Conservation (phyloP, 2,797 vertebrate genomes). For the Crotalus adamanteus region DNA sequence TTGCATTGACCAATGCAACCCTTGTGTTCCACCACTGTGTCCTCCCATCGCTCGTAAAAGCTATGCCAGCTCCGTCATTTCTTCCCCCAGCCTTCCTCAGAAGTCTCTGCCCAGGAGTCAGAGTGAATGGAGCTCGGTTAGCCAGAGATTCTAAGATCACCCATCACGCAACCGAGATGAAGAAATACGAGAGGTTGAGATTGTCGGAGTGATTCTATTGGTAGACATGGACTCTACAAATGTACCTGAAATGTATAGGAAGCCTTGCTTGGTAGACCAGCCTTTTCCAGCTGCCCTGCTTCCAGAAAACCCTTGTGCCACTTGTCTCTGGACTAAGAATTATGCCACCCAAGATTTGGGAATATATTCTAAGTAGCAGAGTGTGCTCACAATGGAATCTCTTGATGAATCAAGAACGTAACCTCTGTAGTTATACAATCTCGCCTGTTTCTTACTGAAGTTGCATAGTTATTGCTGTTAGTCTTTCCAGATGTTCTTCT, state of each 20-base stretch:
- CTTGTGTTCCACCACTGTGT: not conserved
- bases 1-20: not conserved
- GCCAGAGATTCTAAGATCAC: not conserved
- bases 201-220: not conserved
- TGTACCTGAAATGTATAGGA: not conserved
- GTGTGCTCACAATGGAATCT: not conserved
- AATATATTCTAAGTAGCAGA: not conserved
- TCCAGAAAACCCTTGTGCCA: not conserved
- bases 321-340: not conserved
- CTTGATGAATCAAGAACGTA: not conserved
- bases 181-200: not conserved
- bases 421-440: not conserved
- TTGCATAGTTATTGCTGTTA: not conserved
- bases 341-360: not conserved
- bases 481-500: not conserved
- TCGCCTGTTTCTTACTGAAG: not conserved
- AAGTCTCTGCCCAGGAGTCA: not conserved
- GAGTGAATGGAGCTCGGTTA: not conserved
- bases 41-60: not conserved
- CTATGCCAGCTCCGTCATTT: not conserved
- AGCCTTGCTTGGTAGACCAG: not conserved
- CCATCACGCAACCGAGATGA: not conserved
- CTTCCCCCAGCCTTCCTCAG: not conserved
- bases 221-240: not conserved
- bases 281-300: not conserved